Base-by-base conservation (phyloP, 2,888 invertebrate species). In the Mystacides longicornis region DNA sequence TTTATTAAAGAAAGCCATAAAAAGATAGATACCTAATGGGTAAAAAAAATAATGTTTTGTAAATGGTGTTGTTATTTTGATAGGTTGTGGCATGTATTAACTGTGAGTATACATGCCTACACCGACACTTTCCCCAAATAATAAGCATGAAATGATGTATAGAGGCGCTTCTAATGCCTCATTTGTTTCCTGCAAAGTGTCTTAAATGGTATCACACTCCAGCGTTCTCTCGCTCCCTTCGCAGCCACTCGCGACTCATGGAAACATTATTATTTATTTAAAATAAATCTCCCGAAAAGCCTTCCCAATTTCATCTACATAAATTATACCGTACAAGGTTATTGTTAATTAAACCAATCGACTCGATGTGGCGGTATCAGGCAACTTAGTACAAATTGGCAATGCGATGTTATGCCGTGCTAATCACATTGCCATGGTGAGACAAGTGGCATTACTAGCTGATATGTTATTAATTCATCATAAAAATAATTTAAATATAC, bases 121-220 rank as follows among this genome's bases (percentile, higher is more conserved):
- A n/a, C n/a, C n/a, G n/a, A n/a, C n/a, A n/a, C n/a, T n/a, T n/a
- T n/a, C n/a, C n/a, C n/a, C n/a, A n/a, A n/a, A n/a, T n/a, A n/a
- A n/a, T n/a, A n/a, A n/a, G n/a, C n/a, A n/a, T n/a, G n/a, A n/a
- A n/a, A n/a, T n/a, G n/a, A n/a, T n/a, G n/a, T n/a, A n/a, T n/a
- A n/a, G 16, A 49, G 33, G 50, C 31, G 51, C 22, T 56, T 45
- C 45, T 21, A 23, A 43, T 45, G 49, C 43, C 49, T 56, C 52
- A 45, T 52, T 56, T 55, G 51, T 52, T 46, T 49, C 43, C 49
- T 27, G 42, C 19, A 49, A 54, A 54, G 54, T 27, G 21, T 37
- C 37, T n/a, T 14, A 37, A 49, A 54, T 49, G 54, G 43, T n/a
- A 48, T 37, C 22, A 48, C 47, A 27, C 49, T 49, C 43, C 37